These are phyloP conservation scores for Gallinago undulata DNA, from an alignment of 2,113 vertebrate species.

Conservation along the genomic window DNA sequence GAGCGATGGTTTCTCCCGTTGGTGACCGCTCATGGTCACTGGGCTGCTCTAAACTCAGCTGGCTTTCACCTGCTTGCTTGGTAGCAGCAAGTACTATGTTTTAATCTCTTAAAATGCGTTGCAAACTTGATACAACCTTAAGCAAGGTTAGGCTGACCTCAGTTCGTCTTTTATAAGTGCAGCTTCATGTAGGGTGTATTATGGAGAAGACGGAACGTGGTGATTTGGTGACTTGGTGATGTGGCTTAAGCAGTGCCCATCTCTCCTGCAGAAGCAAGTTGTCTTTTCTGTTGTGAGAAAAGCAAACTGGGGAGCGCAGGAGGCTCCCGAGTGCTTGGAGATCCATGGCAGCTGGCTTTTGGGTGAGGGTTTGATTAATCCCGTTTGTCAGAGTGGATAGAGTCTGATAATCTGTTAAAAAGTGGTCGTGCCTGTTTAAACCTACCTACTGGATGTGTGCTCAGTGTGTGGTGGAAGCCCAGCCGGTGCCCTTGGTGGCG, in stretches of 20 bases:
- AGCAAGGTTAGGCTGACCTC: not conserved
- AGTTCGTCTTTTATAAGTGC: not conserved
- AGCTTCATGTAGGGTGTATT: not conserved
- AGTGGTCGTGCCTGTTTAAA: not conserved
- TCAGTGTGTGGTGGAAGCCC: not conserved
- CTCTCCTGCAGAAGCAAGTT: not conserved
- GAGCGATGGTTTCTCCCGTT: not conserved
- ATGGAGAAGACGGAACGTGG: not conserved
- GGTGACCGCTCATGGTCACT: too few species aligned
- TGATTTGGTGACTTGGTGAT: not conserved
- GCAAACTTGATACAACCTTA: not conserved
- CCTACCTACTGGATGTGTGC: not conserved
- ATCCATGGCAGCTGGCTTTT: not conserved
- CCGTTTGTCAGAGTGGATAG: not conserved
- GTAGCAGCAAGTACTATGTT: not conserved
- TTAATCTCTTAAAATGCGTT: not conserved
- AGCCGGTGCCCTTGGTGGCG: not conserved
- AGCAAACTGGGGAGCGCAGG: not conserved
- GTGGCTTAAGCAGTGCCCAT: not conserved
- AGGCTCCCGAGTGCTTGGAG: not conserved
- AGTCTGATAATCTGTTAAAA: not conserved
- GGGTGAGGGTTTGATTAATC: not conserved
- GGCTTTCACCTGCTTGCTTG: not conserved
- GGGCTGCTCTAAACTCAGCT: not conserved
- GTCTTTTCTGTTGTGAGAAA: not conserved